Percentiles rank a stretch among this genome's conserved stretches.
Evolutionary conservation across 2,888 invertebrate species (phyloP).

Genomic region (Amphiduros pacificus): DNA sequence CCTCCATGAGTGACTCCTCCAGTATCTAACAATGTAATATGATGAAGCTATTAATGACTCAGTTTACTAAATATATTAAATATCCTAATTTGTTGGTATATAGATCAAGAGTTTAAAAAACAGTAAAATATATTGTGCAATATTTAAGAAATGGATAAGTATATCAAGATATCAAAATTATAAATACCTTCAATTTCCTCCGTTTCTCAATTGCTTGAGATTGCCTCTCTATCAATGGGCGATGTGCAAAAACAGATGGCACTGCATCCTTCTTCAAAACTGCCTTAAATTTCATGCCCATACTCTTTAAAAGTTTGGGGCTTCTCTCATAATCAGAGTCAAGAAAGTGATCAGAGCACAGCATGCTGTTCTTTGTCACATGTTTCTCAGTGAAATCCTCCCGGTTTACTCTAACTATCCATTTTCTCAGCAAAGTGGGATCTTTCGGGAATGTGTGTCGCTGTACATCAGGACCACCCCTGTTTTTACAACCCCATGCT

Average conservation of each 20-base stretch:
- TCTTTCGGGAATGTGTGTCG: not conserved
- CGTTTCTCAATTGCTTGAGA: not conserved
- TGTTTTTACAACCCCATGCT: not conserved
- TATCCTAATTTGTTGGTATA: too few relatives aligned
- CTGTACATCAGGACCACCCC: not conserved
- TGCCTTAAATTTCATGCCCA: not conserved
- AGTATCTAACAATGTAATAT: not conserved
- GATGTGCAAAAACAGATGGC: not conserved
- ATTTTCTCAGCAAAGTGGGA: not conserved
- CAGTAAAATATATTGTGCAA: not conserved
- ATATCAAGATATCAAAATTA: not conserved
- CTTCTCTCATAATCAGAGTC: not conserved
- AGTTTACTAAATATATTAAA: too few relatives aligned
- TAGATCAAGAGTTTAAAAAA: too few relatives aligned
- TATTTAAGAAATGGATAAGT: not conserved
- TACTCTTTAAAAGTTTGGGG: not conserved
- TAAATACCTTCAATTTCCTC: not conserved
- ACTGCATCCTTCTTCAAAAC: not conserved
- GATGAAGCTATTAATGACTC: too few relatives aligned
- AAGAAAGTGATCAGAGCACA: not conserved
- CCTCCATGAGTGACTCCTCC: too few relatives aligned
- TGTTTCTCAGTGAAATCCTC: not conserved
- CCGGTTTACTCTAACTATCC: not conserved
- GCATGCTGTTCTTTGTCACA: not conserved
- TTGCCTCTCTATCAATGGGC: not conserved